phyloP scores from a whole-genome alignment of 2,797 vertebrate species.

The Delichon dasypus region DNA sequence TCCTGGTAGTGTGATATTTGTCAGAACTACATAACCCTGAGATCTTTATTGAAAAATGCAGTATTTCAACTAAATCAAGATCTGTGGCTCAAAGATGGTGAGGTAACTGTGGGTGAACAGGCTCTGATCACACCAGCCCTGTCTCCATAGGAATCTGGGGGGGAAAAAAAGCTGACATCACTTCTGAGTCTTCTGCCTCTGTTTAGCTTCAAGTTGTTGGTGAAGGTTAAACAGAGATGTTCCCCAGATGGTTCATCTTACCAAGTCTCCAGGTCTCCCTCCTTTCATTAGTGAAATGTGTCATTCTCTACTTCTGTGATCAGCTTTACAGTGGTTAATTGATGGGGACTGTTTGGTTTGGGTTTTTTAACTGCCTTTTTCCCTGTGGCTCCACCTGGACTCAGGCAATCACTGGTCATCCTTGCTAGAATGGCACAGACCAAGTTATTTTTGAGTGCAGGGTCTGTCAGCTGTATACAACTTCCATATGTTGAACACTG shows the following conservation, averaged over 20 bases:
- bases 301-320: background rate
- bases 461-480: background rate
- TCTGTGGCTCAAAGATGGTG: background rate
- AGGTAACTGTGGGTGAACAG: slow-evolving; percentile 6
- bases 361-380: background rate
- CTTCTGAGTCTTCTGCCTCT: slow-evolving; percentile 47
- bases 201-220: slow-evolving; percentile 48
- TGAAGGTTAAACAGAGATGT: slow-evolving; percentile 48
- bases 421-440: background rate
- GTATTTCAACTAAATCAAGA: background rate
- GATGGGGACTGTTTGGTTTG: background rate
- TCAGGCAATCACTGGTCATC: background rate
- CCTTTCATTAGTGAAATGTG: background rate
- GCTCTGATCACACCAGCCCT: slow-evolving; percentile 5
- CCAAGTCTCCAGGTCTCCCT: background rate
- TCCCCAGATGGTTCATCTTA: slow-evolving; percentile 56
- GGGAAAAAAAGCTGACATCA: slow-evolving; percentile 8
- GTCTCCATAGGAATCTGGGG: background rate
- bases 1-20: background rate
- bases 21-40: background rate
- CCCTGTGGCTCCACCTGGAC: background rate
- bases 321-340: background rate
- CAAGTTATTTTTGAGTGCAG: background rate
- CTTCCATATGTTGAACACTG: background rate
- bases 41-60: background rate